These are phyloP conservation scores for Cryptocheilus praepositus DNA, from an alignment of 2,888 invertebrate species.

Conservation along the genomic window DNA sequence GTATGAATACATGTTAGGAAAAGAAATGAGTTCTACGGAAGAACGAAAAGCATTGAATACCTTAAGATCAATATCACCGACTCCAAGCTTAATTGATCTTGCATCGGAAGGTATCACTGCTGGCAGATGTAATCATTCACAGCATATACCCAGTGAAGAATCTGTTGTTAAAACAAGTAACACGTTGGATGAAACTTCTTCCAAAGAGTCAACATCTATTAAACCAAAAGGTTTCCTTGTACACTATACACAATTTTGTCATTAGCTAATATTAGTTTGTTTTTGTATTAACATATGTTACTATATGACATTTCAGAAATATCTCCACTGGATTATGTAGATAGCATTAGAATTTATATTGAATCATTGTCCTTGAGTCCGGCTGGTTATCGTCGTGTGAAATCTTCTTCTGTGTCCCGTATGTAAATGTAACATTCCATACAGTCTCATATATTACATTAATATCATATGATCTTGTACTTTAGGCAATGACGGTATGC, in stretches of 20 bases:
- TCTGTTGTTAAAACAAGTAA: constrained; percentile 14
- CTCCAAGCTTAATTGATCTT: constrained; percentile 63
- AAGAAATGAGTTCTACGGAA: constrained; percentile 71
- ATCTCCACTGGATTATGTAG: constrained; percentile 64
- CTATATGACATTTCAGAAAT: constrained; percentile 41
- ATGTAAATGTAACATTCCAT: constrained; percentile 32
- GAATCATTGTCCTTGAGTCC: constrained; percentile 74
- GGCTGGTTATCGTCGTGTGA: constrained; percentile 74
- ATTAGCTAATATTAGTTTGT: too few species aligned
- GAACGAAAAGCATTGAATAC: constrained; percentile 73
- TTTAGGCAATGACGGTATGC: constrained; percentile 56
- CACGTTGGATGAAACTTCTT: constrained; percentile 12
- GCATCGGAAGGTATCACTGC: constrained; percentile 43
- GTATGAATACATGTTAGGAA: constrained; percentile 66
- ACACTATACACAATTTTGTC: constrained; percentile 10
- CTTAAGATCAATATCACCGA: constrained; percentile 72
- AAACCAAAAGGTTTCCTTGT: constrained; percentile 36
- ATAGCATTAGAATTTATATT: constrained; percentile 74
- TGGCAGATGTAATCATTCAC: constrained; percentile 20
- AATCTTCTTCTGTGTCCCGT: constrained; percentile 63
- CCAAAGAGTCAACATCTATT: neutral
- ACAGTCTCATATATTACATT: neutral
- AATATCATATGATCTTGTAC: constrained; percentile 3
- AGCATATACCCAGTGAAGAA: constrained; percentile 15
- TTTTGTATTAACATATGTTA: neutral